Conservation (phyloP, 2,888 invertebrate genomes). For the Marronus borbonicus region DNA sequence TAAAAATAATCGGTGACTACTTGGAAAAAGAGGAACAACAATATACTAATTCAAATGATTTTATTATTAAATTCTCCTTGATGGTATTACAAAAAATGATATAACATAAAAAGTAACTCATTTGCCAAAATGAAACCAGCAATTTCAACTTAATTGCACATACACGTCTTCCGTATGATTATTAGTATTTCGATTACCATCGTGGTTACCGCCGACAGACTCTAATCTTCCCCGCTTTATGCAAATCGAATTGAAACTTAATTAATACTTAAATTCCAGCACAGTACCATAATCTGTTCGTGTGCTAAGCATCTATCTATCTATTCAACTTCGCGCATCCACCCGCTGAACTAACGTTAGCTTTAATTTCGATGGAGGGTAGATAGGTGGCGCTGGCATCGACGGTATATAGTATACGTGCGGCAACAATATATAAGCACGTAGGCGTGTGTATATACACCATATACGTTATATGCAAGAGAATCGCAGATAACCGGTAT, state of each 20-base stretch:
- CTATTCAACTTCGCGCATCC: slow-evolving; percentile 23
- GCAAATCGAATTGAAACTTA: slow-evolving; percentile 24
- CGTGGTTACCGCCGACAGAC: neutral
- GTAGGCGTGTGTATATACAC: neutral
- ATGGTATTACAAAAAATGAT: too few relatives aligned
- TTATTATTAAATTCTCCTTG: too few relatives aligned
- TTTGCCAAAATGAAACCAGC: neutral
- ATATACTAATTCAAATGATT: too few relatives aligned
- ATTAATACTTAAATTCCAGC: slow-evolving; percentile 25
- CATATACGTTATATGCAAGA: slow-evolving; percentile 15
- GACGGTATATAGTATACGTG: neutral
- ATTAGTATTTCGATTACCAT: neutral
- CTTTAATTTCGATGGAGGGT: slow-evolving; percentile 28
- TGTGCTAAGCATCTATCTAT: slow-evolving; percentile 12
- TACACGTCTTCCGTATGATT: neutral
- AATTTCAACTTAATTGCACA: neutral
- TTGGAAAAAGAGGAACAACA: too few relatives aligned
- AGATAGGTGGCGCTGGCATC: slow-evolving; percentile 18
- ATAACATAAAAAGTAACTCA: too few relatives aligned
- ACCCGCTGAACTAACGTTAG: neutral
- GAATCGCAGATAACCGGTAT: slow-evolving; percentile 38
- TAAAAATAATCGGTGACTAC: too few relatives aligned
- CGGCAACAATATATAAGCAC: neutral
- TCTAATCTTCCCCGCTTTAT: slow-evolving; percentile 12
- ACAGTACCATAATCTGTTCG: neutral